Evolutionary conservation across 2,888 invertebrate genomes (phyloP), one percentile per base, ranked within the genome.

Genomic region (Podotricha telesiphe): DNA sequence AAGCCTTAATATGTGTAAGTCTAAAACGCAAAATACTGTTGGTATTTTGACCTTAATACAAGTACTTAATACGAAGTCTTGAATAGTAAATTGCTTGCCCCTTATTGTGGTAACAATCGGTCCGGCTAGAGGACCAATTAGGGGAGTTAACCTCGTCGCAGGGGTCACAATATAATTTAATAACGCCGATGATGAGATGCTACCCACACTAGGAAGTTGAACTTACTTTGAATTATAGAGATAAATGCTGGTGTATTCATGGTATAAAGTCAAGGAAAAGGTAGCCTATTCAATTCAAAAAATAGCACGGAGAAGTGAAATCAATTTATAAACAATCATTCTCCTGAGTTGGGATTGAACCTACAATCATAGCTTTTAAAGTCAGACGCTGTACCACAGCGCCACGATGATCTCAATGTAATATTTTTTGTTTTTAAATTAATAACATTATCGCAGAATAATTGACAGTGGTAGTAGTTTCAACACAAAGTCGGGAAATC

Each of bases 91-190:
- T 79, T 77, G 78, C 76, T 50, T 73, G 77, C 74, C 77, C 77
- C 77, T 78, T 75, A 76, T 78, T 77, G 76, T 75, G 69, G 69
- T 76, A 76, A 76, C 75, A 73, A 77, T 73, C 72, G 70, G 68
- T 75, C 76, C 75, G 79, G 77, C 83, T 78, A 84, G 81, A 82
- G 81, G 82, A 76, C 81, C 86, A 88, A 88, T 88, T 87, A 87
- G 83, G 73, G 74, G 76, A 84, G 86, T 88, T 86, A 87, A 88
- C 86, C 85, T 80, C 79, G 65, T 78, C 78, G 82, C 82, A 82
- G 82, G 85, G 86, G 84, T 87, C 88, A 87, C 87, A 84, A 84
- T 85, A 79, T 88, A 87, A 88, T 88, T 83, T 83, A 88, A 88
- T 88, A 82, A 79, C 75, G 74, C 72, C 78, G 67, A 69, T 73